These are phyloP conservation scores for Lottia gigantea DNA, from an alignment of 2,888 invertebrate species.

Conservation along the genomic window DNA sequence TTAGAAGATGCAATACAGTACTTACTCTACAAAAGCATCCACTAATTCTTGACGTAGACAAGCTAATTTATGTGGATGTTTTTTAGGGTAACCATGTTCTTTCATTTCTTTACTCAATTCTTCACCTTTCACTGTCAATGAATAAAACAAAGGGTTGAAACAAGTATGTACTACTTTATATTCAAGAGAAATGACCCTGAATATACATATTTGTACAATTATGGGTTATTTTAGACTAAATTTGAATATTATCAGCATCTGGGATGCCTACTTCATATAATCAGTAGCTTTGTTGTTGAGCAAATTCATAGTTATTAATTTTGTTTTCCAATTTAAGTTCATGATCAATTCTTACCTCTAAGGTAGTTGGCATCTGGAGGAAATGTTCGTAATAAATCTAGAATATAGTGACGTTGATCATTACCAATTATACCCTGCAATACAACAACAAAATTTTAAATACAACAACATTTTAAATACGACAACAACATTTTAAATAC, in stretches of 20 bases:
- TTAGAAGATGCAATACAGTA: too few relatives aligned
- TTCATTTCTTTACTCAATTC: constrained; percentile 87
- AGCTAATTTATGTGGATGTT: constrained; percentile 94
- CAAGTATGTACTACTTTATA: too few relatives aligned
- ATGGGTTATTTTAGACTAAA: too few relatives aligned
- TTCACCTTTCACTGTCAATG: constrained; percentile 79
- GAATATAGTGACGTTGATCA: constrained; percentile 95
- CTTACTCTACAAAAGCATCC: constrained; percentile 76
- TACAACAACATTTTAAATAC: too few relatives aligned
- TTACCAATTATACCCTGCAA: constrained; percentile 92
- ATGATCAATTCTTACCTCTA: constrained; percentile 73
- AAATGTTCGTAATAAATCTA: constrained; percentile 95
- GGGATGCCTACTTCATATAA: too few relatives aligned
- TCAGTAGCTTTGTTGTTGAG: too few relatives aligned
- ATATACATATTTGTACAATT: too few relatives aligned
- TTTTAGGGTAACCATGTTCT: constrained; percentile 91
- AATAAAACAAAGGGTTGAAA: background rate
- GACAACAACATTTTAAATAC: too few relatives aligned
- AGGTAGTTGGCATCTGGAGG: constrained; percentile 98
- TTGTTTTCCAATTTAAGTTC: too few relatives aligned
- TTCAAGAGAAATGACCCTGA: too few relatives aligned
- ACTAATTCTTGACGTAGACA: constrained; percentile 96
- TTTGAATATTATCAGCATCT: too few relatives aligned
- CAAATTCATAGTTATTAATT: too few relatives aligned
- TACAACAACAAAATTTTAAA: background rate